Percentiles rank a stretch among this genome's conserved stretches.
Conservation (phyloP, 37 sponge, comb jelly and placozoan genomes). For the Hormiphora californensis region DNA sequence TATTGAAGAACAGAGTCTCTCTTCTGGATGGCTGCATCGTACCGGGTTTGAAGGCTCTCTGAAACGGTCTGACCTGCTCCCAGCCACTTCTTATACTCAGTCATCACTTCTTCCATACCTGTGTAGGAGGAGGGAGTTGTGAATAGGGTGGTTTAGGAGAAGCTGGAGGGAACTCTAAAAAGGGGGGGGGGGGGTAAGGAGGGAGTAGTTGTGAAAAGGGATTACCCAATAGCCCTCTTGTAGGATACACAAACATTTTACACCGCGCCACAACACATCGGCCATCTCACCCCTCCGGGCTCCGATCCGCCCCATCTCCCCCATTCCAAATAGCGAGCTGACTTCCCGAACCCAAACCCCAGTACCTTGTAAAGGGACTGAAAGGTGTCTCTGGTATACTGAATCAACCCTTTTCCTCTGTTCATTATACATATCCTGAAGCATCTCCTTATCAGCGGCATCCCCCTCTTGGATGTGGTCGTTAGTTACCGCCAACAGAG, state of each 20-base stretch:
- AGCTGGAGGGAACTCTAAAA: too few relatives aligned
- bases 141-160: too few relatives aligned
- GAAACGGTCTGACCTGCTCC: background rate
- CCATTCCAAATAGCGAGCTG: too few relatives aligned
- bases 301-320: too few relatives aligned
- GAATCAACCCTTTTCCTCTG: slow-evolving; percentile 19
- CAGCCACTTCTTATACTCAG: slow-evolving; percentile 27
- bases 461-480: background rate
- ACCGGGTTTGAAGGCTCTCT: background rate
- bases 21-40: slow-evolving; percentile 50
- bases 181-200: too few relatives aligned
- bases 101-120: background rate
- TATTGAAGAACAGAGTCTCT: background rate
- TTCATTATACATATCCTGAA: slow-evolving; percentile 34
- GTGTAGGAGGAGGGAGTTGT: too few relatives aligned
- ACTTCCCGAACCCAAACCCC: too few relatives aligned
- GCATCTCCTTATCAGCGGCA: background rate
- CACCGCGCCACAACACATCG: too few relatives aligned
- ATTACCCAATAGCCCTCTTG: too few relatives aligned
- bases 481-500: background rate
- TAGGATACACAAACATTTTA: too few relatives aligned
- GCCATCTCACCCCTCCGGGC: too few relatives aligned
- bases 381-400: slow-evolving; percentile 6
- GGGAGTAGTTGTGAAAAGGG: too few relatives aligned
- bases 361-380: background rate